Base-by-base conservation (phyloP, 2,888 invertebrate genomes). In the Coremacera marginata region DNA sequence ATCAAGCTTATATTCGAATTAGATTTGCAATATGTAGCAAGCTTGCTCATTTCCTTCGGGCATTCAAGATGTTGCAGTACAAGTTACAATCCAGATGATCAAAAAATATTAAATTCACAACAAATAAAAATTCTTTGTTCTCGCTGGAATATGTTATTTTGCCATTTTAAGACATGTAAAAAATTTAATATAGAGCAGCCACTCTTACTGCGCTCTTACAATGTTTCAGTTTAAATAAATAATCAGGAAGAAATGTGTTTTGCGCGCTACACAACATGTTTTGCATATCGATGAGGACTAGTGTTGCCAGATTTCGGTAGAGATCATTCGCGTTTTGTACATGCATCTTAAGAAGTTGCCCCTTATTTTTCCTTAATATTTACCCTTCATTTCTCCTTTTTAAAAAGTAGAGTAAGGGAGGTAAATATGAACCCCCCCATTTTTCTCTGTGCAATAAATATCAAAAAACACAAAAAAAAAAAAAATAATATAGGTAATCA, bases 281-380 rank as follows among this genome's bases (percentile, higher is more conserved):
- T 14, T 65, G 63, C 63, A 65, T 65, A 65, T 37, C 31, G 31
- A 65, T 65, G 63, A 65, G 63, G 5, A n/a, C n/a, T n/a, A n/a
- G n/a, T n/a, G n/a, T n/a, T n/a, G n/a, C n/a, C n/a, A n/a, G n/a
- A n/a, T n/a, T n/a, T n/a, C n/a, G n/a, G n/a, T n/a, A n/a, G n/a
- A n/a, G n/a, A n/a, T n/a, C n/a, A n/a, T n/a, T n/a, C n/a, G n/a
- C n/a, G n/a, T n/a, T n/a, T n/a, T n/a, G n/a, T n/a, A n/a, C n/a
- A n/a, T n/a, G n/a, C n/a, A n/a, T n/a, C n/a, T n/a, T n/a, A n/a
- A n/a, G n/a, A n/a, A n/a, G n/a, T n/a, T n/a, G n/a, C n/a, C n/a
- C n/a, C n/a, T n/a, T n/a, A n/a, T n/a, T n/a, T n/a, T n/a, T n/a
- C n/a, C n/a, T n/a, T n/a, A n/a, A n/a, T n/a, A n/a, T n/a, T n/a